Conservation (phyloP, 1,140 invertebrate genomes). For the Aradophagus sp. region DNA sequence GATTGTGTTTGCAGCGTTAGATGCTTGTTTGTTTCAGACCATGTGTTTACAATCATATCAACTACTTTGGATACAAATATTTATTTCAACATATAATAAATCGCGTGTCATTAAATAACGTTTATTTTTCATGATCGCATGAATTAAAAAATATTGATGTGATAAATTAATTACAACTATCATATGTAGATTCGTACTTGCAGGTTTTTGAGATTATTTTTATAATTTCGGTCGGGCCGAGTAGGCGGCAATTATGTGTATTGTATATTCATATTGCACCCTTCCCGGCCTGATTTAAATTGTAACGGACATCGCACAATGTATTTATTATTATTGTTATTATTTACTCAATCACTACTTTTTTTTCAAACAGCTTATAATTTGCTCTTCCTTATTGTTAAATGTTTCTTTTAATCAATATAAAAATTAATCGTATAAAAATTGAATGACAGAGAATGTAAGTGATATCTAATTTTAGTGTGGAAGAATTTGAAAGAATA, state of each 20-base stretch:
- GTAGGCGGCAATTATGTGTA: constrained; percentile 32
- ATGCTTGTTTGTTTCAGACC: background rate
- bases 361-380: background rate
- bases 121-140: too few species aligned
- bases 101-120: too few species aligned
- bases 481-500: constrained; percentile 13
- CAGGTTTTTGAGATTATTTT: too few species aligned
- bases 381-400: background rate
- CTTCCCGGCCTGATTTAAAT: constrained; percentile 38
- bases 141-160: constrained; percentile 2
- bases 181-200: constrained; percentile 6
- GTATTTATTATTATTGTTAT: background rate
- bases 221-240: constrained; percentile 14
- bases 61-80: background rate
- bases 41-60: constrained; percentile 1
- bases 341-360: background rate
- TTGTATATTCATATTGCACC: constrained; percentile 44
- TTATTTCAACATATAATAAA: too few species aligned
- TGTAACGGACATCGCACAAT: constrained; percentile 10
- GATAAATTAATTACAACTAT: constrained; percentile 3
- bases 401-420: too few species aligned
- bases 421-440: too few species aligned
- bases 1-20: too few species aligned
- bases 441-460: background rate
- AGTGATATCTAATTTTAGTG: constrained; percentile 11